Base-by-base conservation (phyloP, 1,140 invertebrate genomes). In the Dendrolimus punctatus region DNA sequence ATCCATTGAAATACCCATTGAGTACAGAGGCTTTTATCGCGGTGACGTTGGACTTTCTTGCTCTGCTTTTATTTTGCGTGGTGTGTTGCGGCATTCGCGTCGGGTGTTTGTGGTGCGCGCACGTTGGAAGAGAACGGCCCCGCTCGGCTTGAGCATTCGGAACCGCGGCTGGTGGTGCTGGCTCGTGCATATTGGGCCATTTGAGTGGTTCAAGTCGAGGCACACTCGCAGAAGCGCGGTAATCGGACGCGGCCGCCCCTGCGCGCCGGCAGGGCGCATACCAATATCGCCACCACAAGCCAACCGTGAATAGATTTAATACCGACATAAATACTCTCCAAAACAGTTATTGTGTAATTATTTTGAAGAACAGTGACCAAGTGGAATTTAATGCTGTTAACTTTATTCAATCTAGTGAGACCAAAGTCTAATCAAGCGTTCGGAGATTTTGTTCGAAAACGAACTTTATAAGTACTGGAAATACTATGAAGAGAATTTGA, bases 31-130 rank as follows among this genome's bases (percentile, higher is more conserved):
- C 68, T 78, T 76, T 71, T 80, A 70, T 67, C 62, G 65, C 55
- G 63, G 64, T 81, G 77, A 78, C 76, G 76, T 77, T 69, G 68
- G 74, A 85, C 80, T 85, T 85, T 85, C 81, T 85, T 83, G 53
- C 59, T 55, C 57, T 71, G 70, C 65, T 73, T 76, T 71, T 71
- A 74, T 77, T 68, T 76, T 73, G 73, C 73, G 66, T 58, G 42
- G 41, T 37, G 47, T 70, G 64, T 55, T 23, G 23, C 23, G 48
- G 46, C 78, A 82, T 83, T 83, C 72, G 76, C 62, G 71, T 73
- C 76, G 70, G 68, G 56, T 52, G 53, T 55, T 50, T 48, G 73
- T 51, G 51, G 62, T 52, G 71, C 62, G 68, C 75, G 75, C 72
- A 78, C 81, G 81, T 54, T 43, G 23, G 8, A 46, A 40, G 23